phyloP scores from a whole-genome alignment of 2,888 invertebrate species.

The Neuroscelio doddi region DNA sequence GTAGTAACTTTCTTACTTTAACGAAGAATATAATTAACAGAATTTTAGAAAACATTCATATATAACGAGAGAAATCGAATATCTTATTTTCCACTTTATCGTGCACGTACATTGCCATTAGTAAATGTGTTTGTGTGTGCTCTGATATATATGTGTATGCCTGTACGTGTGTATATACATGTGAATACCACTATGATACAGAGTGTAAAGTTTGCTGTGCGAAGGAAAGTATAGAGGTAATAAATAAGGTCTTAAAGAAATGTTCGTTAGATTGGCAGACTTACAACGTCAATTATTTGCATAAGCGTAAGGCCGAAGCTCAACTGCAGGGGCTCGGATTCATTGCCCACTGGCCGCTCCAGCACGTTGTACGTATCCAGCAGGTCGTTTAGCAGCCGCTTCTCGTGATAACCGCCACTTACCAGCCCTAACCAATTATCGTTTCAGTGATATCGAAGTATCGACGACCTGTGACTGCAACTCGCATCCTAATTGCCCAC shows the following conservation, averaged over 20 bases:
- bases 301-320: constrained; percentile 97
- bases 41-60: too few species aligned
- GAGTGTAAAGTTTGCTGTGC: constrained; percentile 6
- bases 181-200: constrained; percentile 12
- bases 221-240: constrained; percentile 3
- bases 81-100: constrained; percentile 3
- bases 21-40: too few species aligned
- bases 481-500: constrained; percentile 15
- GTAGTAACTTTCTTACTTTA: too few species aligned
- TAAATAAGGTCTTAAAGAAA: constrained; percentile 42
- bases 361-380: constrained; percentile 94
- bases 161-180: constrained; percentile 11
- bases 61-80: not conserved
- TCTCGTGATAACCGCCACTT: constrained; percentile 91
- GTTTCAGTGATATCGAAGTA: constrained; percentile 58
- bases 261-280: constrained; percentile 67
- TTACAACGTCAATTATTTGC: constrained; percentile 98
- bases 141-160: constrained; percentile 2
- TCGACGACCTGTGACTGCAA: constrained; percentile 45
- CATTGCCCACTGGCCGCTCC: constrained; percentile 95
- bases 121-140: not conserved
- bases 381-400: constrained; percentile 91
- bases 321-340: constrained; percentile 95
- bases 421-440: constrained; percentile 73
- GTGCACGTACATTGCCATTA: constrained; percentile 11